Conservation (phyloP, 1,140 invertebrate genomes). For the Hermetia illucens region DNA sequence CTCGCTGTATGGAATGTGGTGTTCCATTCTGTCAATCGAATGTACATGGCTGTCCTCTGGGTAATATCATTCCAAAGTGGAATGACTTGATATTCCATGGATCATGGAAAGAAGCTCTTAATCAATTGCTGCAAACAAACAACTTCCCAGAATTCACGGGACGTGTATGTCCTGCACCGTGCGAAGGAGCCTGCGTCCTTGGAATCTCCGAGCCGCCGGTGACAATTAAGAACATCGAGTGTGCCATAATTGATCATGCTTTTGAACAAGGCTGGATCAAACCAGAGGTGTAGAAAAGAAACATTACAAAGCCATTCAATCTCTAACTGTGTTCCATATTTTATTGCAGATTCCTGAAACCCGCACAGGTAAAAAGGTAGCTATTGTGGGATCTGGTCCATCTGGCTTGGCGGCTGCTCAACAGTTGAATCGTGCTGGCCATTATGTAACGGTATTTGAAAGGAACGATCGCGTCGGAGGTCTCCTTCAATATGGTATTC, state of each 20-base stretch:
- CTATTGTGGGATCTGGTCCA: slow-evolving; percentile 91
- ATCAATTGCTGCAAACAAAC: slow-evolving; percentile 92
- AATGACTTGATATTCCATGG: slow-evolving; percentile 91
- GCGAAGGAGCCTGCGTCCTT: slow-evolving; percentile 94
- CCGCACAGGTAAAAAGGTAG: slow-evolving; percentile 75
- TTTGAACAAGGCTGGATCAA: slow-evolving; percentile 94
- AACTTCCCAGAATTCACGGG: slow-evolving; percentile 99
- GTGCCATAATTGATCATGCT: slow-evolving; percentile 95
- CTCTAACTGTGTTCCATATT: neutral
- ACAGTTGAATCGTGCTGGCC: slow-evolving; percentile 83
- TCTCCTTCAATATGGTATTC: slow-evolving; percentile 93
- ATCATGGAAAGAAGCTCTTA: slow-evolving; percentile 93
- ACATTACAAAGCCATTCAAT: too few species aligned
- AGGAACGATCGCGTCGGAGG: slow-evolving; percentile 91
- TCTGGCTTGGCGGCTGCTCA: slow-evolving; percentile 92
- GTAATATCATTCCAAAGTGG: slow-evolving; percentile 99
- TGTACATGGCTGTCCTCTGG: slow-evolving; percentile 85
- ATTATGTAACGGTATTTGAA: slow-evolving; percentile 89
- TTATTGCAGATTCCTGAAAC: slow-evolving; percentile 19
- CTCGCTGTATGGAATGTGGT: slow-evolving; percentile 98
- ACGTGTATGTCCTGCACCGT: slow-evolving; percentile 94
- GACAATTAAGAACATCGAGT: slow-evolving; percentile 99
- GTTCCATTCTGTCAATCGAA: slow-evolving; percentile 97
- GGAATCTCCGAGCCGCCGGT: slow-evolving; percentile 93
- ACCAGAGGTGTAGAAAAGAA: slow-evolving; percentile 47